Evolutionary conservation across 2,113 vertebrate species (phyloP), one percentile per base, ranked within the genome.

Genomic region (Anhinga rufa): DNA sequence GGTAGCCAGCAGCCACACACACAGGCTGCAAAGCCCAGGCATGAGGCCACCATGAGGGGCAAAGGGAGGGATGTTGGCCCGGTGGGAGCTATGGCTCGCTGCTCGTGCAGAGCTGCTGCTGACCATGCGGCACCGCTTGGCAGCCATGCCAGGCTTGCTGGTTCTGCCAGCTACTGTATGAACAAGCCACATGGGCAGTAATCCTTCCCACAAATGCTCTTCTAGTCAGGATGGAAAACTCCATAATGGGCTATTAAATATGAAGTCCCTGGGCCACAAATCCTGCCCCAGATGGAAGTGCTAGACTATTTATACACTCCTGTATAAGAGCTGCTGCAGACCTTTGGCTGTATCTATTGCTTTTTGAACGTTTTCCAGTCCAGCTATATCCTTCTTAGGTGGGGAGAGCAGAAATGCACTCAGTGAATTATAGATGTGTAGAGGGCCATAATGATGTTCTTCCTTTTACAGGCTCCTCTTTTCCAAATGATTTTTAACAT

Each of bases 71-170:
- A 13, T 0, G 0, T 10, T 76, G 48, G 44, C 52, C 34, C 5
- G 38, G 52, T 4, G 25, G 58, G n/a, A 82, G 40, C 54, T 17
- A 49, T 10, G 5, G 13, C 52, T 24, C 3, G 0, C 31, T 49
- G 66, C 44, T 62, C 2, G 0, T 46, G 54, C 4, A 0, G 57
- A 58, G 79, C 58, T 0, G 1, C 21, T 1, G 0, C 20, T 36
- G 72, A 10, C 38, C 76, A 14, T 0, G 1, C 2, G 3, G 75
- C 84, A 51, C 17, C 80, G 32, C 54, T 6, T 6, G 0, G 20
- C 2, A 1, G 40, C 54, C 3, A 1, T 2, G 3, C 49, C 6
- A 10, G 49, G 19, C 69, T 57, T 10, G 34, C 31, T 3, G 2
- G 19, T n/a, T 48, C 65, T 88, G 55, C 60, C 7, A 4, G 12